Evolutionary conservation across 2,797 vertebrate species (phyloP).

Genomic region (Coregonus sp.): DNA sequence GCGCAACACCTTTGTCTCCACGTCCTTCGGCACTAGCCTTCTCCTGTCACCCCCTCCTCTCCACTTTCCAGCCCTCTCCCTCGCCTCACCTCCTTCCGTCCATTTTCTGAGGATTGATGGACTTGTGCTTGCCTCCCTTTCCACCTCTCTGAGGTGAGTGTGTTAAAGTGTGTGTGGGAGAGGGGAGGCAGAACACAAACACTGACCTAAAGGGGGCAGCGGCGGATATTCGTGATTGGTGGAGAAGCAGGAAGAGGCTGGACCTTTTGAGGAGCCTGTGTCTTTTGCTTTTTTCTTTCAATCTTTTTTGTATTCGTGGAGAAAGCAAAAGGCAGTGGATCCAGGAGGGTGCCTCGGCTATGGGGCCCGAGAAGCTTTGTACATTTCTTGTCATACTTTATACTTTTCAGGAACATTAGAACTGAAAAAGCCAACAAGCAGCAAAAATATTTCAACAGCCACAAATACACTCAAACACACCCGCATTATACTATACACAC

Average conservation of each 20-base stretch:
- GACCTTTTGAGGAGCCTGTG: slow-evolving; percentile 32
- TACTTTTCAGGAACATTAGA: slow-evolving; percentile 24
- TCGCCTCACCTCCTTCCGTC: slow-evolving; percentile 21
- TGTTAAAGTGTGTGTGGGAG: background rate
- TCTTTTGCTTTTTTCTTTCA: slow-evolving; percentile 17
- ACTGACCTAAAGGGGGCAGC: slow-evolving; percentile 21
- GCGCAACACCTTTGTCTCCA: slow-evolving; percentile 12
- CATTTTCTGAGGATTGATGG: slow-evolving; percentile 41
- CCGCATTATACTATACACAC: slow-evolving; percentile 8
- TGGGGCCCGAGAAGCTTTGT: slow-evolving; percentile 14
- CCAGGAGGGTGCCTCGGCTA: slow-evolving; percentile 21
- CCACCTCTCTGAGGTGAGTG: background rate
- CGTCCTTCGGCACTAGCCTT: slow-evolving; percentile 45
- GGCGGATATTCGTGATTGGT: slow-evolving; percentile 40
- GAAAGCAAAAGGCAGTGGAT: slow-evolving; percentile 20
- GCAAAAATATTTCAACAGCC: slow-evolving; percentile 38
- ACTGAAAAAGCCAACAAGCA: slow-evolving; percentile 43
- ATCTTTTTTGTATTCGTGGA: slow-evolving; percentile 14
- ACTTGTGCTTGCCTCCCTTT: slow-evolving; percentile 11
- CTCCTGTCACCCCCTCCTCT: slow-evolving; percentile 15
- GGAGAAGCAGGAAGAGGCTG: slow-evolving; percentile 33
- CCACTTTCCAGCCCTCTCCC: background rate
- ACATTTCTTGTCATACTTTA: slow-evolving; percentile 43
- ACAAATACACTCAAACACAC: slow-evolving; percentile 24
- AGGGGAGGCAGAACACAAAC: background rate